These are phyloP conservation scores for Champsocephalus gunnari DNA, from an alignment of 2,797 vertebrate genomes.

Conservation along the genomic window DNA sequence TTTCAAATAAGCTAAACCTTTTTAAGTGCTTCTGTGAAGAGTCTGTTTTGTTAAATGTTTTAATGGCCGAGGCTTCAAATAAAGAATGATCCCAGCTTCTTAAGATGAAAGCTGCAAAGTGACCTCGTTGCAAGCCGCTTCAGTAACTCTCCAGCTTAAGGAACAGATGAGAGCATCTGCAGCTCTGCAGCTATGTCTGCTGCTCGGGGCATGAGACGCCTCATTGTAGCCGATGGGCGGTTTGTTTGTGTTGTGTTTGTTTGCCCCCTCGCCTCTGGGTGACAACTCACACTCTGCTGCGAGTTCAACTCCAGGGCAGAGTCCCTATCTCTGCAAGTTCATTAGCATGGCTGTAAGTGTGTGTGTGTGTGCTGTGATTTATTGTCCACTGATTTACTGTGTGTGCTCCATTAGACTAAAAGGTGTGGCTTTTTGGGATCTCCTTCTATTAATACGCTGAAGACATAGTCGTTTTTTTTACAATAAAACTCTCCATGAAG, in stretches of 20 bases:
- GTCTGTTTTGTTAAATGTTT: too few relatives aligned
- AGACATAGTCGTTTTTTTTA: background rate
- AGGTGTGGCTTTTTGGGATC: background rate
- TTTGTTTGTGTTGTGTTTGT: conserved; percentile 77
- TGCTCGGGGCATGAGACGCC: conserved; percentile 12
- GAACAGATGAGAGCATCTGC: background rate
- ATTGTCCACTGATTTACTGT: conserved; percentile 5
- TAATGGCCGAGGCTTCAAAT: too few relatives aligned
- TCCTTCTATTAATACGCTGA: background rate
- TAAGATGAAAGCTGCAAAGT: background rate
- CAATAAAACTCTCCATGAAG: background rate
- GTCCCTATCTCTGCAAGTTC: conserved; percentile 73
- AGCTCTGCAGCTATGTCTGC: background rate
- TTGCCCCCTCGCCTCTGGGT: conserved; percentile 80
- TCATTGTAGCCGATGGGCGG: conserved; percentile 57
- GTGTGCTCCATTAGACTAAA: conserved; percentile 21
- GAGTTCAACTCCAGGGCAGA: conserved; percentile 84
- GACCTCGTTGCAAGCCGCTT: background rate
- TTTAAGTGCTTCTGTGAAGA: too few relatives aligned
- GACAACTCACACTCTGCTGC: conserved; percentile 81
- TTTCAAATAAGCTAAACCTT: too few relatives aligned
- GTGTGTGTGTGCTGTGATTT: conserved; percentile 44
- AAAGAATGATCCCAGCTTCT: too few relatives aligned
- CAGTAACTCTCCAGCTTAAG: background rate
- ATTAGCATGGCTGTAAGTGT: conserved; percentile 60